Conservation (phyloP, 2,888 invertebrate genomes). For the Spatulosminthurus flaviceps region DNA sequence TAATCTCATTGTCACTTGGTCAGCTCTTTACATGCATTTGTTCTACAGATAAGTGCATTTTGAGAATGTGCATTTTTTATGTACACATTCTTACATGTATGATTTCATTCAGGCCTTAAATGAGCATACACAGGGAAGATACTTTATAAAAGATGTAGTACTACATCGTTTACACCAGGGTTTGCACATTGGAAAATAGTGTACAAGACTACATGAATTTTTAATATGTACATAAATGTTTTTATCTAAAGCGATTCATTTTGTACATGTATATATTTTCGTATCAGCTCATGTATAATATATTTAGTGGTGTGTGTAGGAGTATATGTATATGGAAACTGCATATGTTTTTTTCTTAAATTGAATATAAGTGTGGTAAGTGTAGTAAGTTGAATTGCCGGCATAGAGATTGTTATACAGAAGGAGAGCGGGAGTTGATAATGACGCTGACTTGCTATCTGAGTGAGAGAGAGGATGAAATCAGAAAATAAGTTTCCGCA, state of each 20-base stretch:
- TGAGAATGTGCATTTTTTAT: not conserved
- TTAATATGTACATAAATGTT: no score
- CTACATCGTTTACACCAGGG: no score
- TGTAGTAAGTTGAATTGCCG: constrained; percentile 11
- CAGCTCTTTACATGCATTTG: not conserved
- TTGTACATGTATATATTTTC: no score
- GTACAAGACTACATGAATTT: no score
- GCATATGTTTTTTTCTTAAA: not conserved
- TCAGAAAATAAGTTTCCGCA: constrained; percentile 18
- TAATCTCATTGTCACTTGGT: not conserved
- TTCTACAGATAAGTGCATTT: constrained; percentile 13
- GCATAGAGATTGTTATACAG: not conserved
- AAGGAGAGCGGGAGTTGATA: constrained; percentile 3
- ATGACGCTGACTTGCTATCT: constrained; percentile 34
- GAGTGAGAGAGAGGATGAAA: not conserved
- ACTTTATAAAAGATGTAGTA: no score
- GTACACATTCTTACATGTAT: not conserved
- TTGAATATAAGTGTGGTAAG: not conserved
- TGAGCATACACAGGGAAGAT: no score
- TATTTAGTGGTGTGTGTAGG: no score
- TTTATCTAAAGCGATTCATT: no score
- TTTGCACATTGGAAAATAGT: no score
- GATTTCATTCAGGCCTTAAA: not conserved
- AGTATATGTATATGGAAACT: not conserved
- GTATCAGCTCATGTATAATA: no score